Base-by-base conservation (phyloP, 1,140 invertebrate genomes). In the Drosophila kanapiae region DNA sequence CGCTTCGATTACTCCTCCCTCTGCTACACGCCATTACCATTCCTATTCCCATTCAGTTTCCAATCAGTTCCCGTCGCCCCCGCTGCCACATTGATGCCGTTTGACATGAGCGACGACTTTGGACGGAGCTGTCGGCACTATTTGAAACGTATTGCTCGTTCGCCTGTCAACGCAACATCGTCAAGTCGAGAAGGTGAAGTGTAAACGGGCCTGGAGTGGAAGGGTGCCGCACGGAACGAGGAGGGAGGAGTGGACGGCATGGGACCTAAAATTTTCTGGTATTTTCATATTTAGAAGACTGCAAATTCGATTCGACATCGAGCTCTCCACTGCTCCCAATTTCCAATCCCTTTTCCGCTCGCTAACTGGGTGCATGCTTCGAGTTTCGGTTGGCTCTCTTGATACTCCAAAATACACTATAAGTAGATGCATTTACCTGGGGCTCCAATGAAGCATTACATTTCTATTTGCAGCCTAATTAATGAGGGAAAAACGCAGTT, bases 71-170 rank as follows among this genome's bases (percentile, higher is more conserved):
- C 29, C 35, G 13, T 13, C 35, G 27, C 63, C 56, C 45, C 33
- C 47, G 43, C 45, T 51, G n/a, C 38, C 48, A 62, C 80, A 69
- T 51, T 69, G 78, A 78, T 80, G 58, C 68, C 58, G 43, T 70
- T 78, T 85, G 82, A 85, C 82, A 78, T 78, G 69, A 67, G 65
- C 61, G 78, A 81, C 58, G 80, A 83, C 64, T 83, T 69, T 57
- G 72, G 72, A 60, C 48, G 53, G 35, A 58, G 53, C 51, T 61
- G 80, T 80, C 82, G 82, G 82, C 65, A 72, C 65, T 78, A 79
- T 86, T 86, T 76, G 82, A 86, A 86, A 86, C 78, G 85, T 82
- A 86, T 82, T 82, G 82, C 82, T 82, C 75, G 82, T 62, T 76
- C 62, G 51, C 69, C 82, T 82, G 82, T 86, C 82, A 82, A 60